Evolutionary conservation across 1,140 invertebrate genomes (phyloP), one percentile per base, ranked within the genome.

Genomic region (Theocolax elegans): DNA sequence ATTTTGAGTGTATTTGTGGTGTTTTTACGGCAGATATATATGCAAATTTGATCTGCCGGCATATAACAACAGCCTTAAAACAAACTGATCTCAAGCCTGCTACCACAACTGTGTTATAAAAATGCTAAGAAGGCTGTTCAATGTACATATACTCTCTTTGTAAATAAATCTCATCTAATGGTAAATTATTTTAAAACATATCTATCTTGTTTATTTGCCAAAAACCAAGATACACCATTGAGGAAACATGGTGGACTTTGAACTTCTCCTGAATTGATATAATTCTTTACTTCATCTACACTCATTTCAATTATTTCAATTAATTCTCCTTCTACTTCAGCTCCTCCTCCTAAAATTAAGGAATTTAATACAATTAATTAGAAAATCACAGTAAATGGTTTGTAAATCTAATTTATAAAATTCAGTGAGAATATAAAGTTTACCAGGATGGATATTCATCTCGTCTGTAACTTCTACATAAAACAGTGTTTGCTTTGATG

Each of bases 381-480:
- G n/a, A n/a, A n/a, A 46, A 13, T 46, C n/a, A n/a, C 10, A 17
- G 35, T 44, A 44, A 44, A 7, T n/a, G n/a, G n/a, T n/a, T n/a
- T n/a, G n/a, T n/a, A n/a, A n/a, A n/a, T n/a, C n/a, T n/a, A n/a
- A n/a, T n/a, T n/a, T n/a, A n/a, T n/a, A n/a, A n/a, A n/a, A n/a
- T n/a, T n/a, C n/a, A n/a, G n/a, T n/a, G n/a, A n/a, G n/a, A n/a
- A n/a, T n/a, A 58, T 54, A 59, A 46, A 76, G 66, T 75, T 83
- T 86, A 89, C 91, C 91, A 79, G 88, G 78, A 69, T 88, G 85
- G 49, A 89, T 89, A 82, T 90, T 92, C 93, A 95, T 95, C n/a
- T 91, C 89, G 84, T 98, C 95, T 23, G 92, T 95, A 0, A 98
- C 95, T 90, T 97, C 95, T 75, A 92, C 93, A 81, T 97, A 99